phyloP scores from a whole-genome alignment of 2,113 vertebrate genomes.

The Neogobius melanostomus region DNA sequence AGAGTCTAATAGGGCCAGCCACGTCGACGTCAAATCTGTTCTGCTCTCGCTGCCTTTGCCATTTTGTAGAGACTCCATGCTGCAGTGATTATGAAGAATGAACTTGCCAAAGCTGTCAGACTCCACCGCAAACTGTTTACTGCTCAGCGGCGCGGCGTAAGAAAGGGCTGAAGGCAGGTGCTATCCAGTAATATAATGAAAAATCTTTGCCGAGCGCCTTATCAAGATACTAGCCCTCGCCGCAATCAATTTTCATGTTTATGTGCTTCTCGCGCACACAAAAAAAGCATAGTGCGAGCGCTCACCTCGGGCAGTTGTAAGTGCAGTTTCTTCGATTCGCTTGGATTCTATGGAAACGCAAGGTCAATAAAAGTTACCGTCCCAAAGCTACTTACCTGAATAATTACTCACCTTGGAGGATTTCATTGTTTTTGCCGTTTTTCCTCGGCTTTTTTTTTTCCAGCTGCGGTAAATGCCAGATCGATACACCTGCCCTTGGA shows the following conservation, averaged over 20 bases:
- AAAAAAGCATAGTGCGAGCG: neutral
- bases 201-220: conserved; percentile 1
- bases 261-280: neutral
- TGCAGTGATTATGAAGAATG: conserved; percentile 9
- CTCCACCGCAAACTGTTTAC: neutral
- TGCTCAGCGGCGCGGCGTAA: neutral
- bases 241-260: neutral
- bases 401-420: neutral
- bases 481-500: conserved; percentile 8
- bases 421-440: conserved; percentile 2
- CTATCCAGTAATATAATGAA: neutral
- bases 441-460: neutral
- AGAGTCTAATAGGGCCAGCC: too few relatives aligned
- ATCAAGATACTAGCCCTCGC: neutral
- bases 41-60: neutral
- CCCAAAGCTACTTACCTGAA: conserved; percentile 1
- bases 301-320: neutral
- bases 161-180: neutral
- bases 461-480: neutral
- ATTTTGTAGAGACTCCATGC: neutral
- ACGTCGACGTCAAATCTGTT: neutral
- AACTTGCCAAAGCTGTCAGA: conserved; percentile 6
- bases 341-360: neutral
- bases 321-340: neutral
- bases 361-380: conserved; percentile 7